Conservation (phyloP, 2,888 invertebrate species). For the Drosophila fulvimacula region DNA sequence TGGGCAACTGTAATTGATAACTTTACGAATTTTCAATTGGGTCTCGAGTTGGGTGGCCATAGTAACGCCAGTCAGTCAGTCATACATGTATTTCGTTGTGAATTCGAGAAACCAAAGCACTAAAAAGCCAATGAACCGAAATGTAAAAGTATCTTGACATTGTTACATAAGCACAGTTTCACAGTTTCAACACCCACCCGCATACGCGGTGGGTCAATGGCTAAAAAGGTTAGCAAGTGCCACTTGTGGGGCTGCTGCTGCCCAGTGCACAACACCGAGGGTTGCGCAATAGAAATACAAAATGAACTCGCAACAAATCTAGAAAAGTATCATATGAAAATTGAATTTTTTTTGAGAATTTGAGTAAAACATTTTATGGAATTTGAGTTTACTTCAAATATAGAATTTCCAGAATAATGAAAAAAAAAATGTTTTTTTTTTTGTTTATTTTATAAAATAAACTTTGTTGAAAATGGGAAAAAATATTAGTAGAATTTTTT, state of each 20-base stretch:
- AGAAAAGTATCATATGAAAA: constrained; percentile 1
- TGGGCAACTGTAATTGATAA: constrained; percentile 66
- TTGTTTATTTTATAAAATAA: neutral
- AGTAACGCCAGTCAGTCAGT: constrained; percentile 34
- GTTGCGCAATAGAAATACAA: neutral
- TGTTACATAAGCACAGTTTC: constrained; percentile 51
- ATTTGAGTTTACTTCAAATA: neutral
- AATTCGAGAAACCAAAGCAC: constrained; percentile 17
- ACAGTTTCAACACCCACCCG: constrained; percentile 34
- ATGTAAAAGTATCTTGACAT: constrained; percentile 63
- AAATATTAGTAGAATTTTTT: neutral
- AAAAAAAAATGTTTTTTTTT: too few relatives aligned
- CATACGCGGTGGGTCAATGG: constrained; percentile 12
- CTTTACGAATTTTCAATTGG: constrained; percentile 55
- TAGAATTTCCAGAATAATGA: neutral
- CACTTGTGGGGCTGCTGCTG: constrained; percentile 59
- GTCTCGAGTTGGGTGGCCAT: constrained; percentile 24
- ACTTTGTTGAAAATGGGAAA: neutral
- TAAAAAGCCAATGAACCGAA: constrained; percentile 50
- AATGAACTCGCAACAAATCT: neutral
- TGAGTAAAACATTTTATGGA: neutral
- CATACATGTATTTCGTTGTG: constrained; percentile 14
- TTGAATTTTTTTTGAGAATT: neutral
- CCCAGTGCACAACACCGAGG: neutral
- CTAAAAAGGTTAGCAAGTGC: constrained; percentile 31